Evolutionary conservation across 2,113 vertebrate genomes (phyloP), one percentile per base, ranked within the genome.

Genomic region (Python bivittatus): DNA sequence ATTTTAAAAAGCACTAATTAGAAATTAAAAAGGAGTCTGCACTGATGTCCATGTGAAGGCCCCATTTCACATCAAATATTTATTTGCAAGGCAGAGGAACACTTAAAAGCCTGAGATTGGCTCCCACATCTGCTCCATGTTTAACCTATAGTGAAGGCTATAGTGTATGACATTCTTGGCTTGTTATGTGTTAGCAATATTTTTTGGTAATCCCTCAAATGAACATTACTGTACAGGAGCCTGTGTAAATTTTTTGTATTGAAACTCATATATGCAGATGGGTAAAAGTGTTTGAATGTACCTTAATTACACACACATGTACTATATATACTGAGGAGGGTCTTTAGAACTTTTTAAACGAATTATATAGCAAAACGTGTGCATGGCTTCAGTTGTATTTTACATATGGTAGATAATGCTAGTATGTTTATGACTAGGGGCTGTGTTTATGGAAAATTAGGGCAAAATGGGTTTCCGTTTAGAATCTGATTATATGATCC

Each of bases 381-480:
- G 7, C 15, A 2, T 88, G 20, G 57, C 1, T 15, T 90, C 57
- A 27, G 15, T 15, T 56, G 38, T 83, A 53, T 54, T 2, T 42
- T 27, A 33, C 1, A 42, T 11, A 48, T 33, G 38, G 27, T 84
- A 90, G 53, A 58, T 42, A 22, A 72, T 20, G 23, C 53, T 23
- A 17, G 8, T 52, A 29, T 17, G 38, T 90, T 86, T 92, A 68
- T 84, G n/a, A 86, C 25, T 91, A 94, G 91, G 95, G 72, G 86
- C 56, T 1, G 0, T n/a, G 79, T 13, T 87, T 3, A n/a, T 33
- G 89, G 91, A 93, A 96, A 88, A 86, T 93, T 53, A 58, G 93
- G 93, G 84, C 56, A 93, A 95, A 42, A 57, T 52, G 93, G 94
- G 60, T 95, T 96, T 96, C 94, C 93, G 93, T 96, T 92, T 68